Percentiles rank a stretch among this genome's conserved stretches.
These are phyloP conservation scores for Drosophila miranda DNA, from an alignment of 1,140 invertebrate genomes.

Conservation along the genomic window DNA sequence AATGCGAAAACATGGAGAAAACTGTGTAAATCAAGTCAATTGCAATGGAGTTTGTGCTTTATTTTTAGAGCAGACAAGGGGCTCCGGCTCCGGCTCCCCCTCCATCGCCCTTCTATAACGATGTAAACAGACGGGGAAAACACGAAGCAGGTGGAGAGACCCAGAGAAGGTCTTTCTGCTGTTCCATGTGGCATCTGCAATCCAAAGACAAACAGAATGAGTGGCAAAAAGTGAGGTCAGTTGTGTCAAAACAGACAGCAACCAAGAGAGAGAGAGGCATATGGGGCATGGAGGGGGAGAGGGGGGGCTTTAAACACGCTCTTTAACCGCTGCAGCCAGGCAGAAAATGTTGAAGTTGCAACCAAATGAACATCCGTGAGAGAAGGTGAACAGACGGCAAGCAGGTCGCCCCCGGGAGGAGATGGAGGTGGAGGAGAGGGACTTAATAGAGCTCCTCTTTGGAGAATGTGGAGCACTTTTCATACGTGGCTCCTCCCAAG, in stretches of 20 bases:
- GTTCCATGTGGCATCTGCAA: slow-evolving; percentile 5
- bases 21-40: slow-evolving; percentile 32
- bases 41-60: slow-evolving; percentile 35
- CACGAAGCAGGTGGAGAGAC: slow-evolving; percentile 7
- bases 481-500: slow-evolving; percentile 24
- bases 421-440: slow-evolving; percentile 4
- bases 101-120: not conserved
- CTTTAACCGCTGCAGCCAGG: slow-evolving; percentile 49
- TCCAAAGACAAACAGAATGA: slow-evolving; percentile 7
- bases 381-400: slow-evolving; percentile 62
- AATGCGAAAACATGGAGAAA: no score
- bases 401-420: slow-evolving; percentile 42
- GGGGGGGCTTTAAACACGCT: slow-evolving; percentile 49
- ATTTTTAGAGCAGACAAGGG: slow-evolving; percentile 28
- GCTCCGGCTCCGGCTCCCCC: no score
- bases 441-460: slow-evolving; percentile 38
- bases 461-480: slow-evolving; percentile 7
- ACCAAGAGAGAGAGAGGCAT: not conserved
- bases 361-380: slow-evolving; percentile 20
- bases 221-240: slow-evolving; percentile 50
- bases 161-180: no score
- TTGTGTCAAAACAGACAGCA: slow-evolving; percentile 55
- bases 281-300: not conserved
- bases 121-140: slow-evolving; percentile 23
- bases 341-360: slow-evolving; percentile 49